Base-by-base conservation (phyloP, 2,797 vertebrate species). In the Eleutherodactylus coqui region DNA sequence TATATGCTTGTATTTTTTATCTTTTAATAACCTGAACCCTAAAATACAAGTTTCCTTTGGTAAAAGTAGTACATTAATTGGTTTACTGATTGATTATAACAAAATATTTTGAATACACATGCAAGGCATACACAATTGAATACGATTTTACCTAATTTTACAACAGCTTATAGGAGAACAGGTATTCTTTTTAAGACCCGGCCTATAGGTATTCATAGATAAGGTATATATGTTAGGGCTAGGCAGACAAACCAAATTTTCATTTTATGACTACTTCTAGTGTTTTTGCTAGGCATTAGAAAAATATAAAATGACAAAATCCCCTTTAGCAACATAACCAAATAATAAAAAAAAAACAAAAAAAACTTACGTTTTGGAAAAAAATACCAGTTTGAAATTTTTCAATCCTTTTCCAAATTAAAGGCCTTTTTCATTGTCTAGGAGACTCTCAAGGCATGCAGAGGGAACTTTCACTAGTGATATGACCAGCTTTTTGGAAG, bases 381-480 rank as follows among this genome's bases (percentile, higher is more conserved):
- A n/a, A 21, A 36, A 67, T 4, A 10, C 21, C 24, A 32, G 16
- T 27, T 72, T 4, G 5, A 43, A 27, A 32, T 24, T n/a, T 77
- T 17, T 9, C 32, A 41, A 69, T 4, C 0, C 14, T 73, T 45
- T 73, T 73, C 36, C 53, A 41, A 43, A 27, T 41, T 36, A 70
- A 82, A 69, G 32, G 6, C 4, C 24, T 82, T 90, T 55, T 90
- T 91, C 78, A 89, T 90, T 60, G 88, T 94, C 93, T 91, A 97
- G 96, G 86, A 94, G 94, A n/a, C 91, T 96, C 86, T 93, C 95
- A 87, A 96, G 96, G 93, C 95, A 95, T 0, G 97, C 98, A 82
- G 98, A 99, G 11, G 97, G 97, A 86, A 98, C 97, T 90, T 99
- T 96, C 92, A 98, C 97, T 93, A 99, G 96, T 79, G 97, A 99